Percentiles rank a stretch among this genome's conserved stretches.
phyloP scores from a whole-genome alignment of 2,888 invertebrate genomes.

The Tromatobia lineatoria region DNA sequence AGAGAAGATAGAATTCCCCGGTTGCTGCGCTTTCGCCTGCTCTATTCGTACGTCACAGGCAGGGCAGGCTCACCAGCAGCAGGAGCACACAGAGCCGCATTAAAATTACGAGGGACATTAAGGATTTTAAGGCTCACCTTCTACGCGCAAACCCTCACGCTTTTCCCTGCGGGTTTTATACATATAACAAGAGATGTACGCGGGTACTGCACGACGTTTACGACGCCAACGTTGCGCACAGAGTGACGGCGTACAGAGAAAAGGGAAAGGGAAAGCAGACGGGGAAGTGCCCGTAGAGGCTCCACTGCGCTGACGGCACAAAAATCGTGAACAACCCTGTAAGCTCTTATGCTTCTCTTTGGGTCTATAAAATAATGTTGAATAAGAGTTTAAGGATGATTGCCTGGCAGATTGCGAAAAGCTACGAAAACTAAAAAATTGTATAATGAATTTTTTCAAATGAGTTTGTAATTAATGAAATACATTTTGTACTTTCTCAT shows the following conservation, averaged over 20 bases:
- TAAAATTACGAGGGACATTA: slow-evolving; percentile 79
- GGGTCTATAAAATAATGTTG: not conserved
- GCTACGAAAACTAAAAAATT: too few relatives aligned
- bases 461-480: too few relatives aligned
- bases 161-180: slow-evolving; percentile 16
- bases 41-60: slow-evolving; percentile 22
- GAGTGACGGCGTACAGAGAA: not conserved
- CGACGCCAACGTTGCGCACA: slow-evolving; percentile 25
- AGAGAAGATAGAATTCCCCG: slow-evolving; percentile 48
- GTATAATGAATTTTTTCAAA: too few relatives aligned
- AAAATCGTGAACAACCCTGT: not conserved
- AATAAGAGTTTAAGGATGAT: not conserved
- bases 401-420: not conserved
- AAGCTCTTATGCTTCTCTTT: not conserved
- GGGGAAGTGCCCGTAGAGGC: not conserved
- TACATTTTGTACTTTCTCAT: too few relatives aligned
- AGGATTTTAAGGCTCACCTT: slow-evolving; percentile 70
- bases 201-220: slow-evolving; percentile 25
- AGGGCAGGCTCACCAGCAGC: slow-evolving; percentile 10
- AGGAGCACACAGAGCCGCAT: slow-evolving; percentile 63
- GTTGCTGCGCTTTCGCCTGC: slow-evolving; percentile 46
- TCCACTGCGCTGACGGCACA: not conserved
- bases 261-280: slow-evolving; percentile 8
- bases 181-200: slow-evolving; percentile 6
- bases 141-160: slow-evolving; percentile 5